Evolutionary conservation across 1,140 invertebrate genomes (phyloP).

Genomic region (Trichonephila clavipes): DNA sequence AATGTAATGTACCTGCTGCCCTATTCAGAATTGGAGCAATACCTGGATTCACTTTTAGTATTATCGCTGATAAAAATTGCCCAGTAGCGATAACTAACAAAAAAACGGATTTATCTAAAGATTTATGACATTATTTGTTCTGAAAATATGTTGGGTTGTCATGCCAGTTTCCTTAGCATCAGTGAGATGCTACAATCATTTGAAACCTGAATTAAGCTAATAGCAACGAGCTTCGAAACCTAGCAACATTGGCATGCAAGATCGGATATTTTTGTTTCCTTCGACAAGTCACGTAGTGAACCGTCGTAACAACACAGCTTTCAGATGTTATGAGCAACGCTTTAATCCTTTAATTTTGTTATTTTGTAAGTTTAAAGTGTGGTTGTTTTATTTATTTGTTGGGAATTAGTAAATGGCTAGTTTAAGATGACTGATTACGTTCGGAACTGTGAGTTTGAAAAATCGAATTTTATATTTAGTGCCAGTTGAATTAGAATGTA

Average conservation of each 20-base stretch:
- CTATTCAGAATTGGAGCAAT: background rate
- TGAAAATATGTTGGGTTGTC: background rate
- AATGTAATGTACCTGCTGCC: background rate
- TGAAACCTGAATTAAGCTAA: conserved; percentile 8
- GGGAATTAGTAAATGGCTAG: no score
- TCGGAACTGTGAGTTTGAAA: no score
- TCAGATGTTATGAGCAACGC: no score
- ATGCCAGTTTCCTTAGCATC: conserved; percentile 51
- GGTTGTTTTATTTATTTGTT: no score
- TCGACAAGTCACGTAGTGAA: background rate
- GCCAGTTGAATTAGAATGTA: no score
- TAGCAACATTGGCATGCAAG: background rate
- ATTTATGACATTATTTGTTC: conserved; percentile 54
- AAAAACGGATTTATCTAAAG: conserved; percentile 55
- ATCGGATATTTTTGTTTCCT: background rate
- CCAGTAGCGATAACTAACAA: conserved; percentile 56
- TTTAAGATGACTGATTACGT: no score
- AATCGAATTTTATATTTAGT: no score
- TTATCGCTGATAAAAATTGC: conserved; percentile 4
- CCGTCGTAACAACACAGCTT: no score
- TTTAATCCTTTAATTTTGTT: no score
- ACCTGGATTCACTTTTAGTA: background rate
- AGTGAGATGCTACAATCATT: background rate
- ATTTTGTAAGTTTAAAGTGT: no score
- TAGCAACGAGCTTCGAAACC: background rate